Base-by-base conservation (phyloP, 2,888 invertebrate genomes). In the Acronicta alni region DNA sequence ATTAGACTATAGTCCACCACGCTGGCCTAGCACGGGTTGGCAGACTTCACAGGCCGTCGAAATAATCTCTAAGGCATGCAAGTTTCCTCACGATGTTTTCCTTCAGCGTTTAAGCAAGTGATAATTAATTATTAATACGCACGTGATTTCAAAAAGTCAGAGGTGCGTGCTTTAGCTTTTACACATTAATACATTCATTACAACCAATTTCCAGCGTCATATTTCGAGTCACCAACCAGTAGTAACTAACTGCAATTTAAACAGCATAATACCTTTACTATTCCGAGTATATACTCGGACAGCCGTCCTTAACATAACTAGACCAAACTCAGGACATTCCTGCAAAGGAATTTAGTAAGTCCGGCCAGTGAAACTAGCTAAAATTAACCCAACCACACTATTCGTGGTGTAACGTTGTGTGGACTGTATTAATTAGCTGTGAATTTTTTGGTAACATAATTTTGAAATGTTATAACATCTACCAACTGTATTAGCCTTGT, bases 371-470 rank as follows among this genome's bases (percentile, higher is more conserved):
- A 30, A 68, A 59, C 75, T 75, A 42, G 18, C 18, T 30, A 58
- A 57, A 77, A 74, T 72, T 66, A 75, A 65, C 70, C 16, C 41
- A 69, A 66, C 58, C 35, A 49, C 60, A 53, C 62, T 54, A 44
- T 57, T 60, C 52, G 44, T 66, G 37, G n/a, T 35, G 35, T 71
- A 35, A 56, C 55, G 45, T 65, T 41, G 35, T 16, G 58, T 51
- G 32, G 44, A 5, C 12, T 54, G 35, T 37, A 58, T 26, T 54
- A 53, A 63, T 69, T 45, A 63, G 49, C 65, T 41, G 32, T n/a
- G 6, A 48, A 17, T 47, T 32, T 7, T 45, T 48, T 20, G n/a
- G 14, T 42, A 9, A 35, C 10, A 32, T 48, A 46, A 26, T 16
- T 0, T 59, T 16, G 4, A 9, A 41, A 30, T 45, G 20, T 23